Base-by-base conservation (phyloP, 2,888 invertebrate species). In the Phaonia tiefii region DNA sequence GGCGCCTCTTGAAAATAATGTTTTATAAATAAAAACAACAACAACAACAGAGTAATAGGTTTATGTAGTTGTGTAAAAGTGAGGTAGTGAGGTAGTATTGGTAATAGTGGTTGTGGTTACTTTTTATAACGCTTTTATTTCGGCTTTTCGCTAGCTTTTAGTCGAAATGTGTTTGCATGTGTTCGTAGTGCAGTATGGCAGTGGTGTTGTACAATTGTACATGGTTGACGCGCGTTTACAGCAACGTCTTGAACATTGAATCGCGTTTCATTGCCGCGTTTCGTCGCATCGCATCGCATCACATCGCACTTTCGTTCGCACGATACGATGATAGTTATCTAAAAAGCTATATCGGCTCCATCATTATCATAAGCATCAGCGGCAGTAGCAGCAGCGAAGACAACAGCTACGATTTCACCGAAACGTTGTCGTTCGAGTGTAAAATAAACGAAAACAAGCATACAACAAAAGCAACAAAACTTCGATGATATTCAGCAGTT, bases 361-460 rank as follows among this genome's bases (percentile, higher is more conserved):
- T 31, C 31, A 31, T 31, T 8, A 31, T 31, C 31, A 31, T 8
- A 3, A 58, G 58, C 42, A 49, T 42, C 25, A 74, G 70, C 70
- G 49, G 37, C 20, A 31, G 4, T 5, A 54, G 25, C 17, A 56
- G 63, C 51, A 56, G 46, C 31, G 71, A 54, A 65, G 51, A 70
- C 73, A 70, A 70, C 56, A 78, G 25, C 71, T 67, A 73, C 82
- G 82, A 83, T 82, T 82, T 82, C 82, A 83, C 80, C 78, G 67
- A 81, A 78, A 78, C 75, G 8, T 31, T 31, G 75, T 81, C 75
- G 69, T 78, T 81, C 72, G 69, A 81, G 81, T 81, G 81, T 81
- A 78, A 81, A 63, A 81, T 69, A 71, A 78, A 78, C 70, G 39
- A 75, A 54, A 75, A 75, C 51, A 81, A 63, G 66, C 46, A 67